These are phyloP conservation scores for Rhea americana DNA, from an alignment of 2,113 vertebrate species.

Conservation along the genomic window DNA sequence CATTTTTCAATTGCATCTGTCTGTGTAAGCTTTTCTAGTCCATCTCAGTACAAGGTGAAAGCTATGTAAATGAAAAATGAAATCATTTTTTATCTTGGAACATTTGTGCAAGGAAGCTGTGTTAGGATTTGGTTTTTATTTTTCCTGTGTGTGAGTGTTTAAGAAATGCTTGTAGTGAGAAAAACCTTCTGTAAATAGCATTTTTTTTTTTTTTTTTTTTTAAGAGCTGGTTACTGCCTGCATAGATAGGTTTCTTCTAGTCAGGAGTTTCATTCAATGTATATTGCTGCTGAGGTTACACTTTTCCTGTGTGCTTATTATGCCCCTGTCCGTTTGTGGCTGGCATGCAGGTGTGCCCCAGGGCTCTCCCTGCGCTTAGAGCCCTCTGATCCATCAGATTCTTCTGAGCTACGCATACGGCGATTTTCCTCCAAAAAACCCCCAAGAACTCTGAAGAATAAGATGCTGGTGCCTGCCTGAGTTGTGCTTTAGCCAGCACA, in stretches of 20 bases:
- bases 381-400: background rate
- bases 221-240: background rate
- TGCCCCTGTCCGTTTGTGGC: background rate
- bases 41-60: background rate
- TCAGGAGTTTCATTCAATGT: background rate
- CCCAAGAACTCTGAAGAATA: background rate
- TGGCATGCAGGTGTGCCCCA: background rate
- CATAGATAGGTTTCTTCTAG: background rate
- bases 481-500: background rate
- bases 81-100: accelerated
- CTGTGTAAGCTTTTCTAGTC: background rate
- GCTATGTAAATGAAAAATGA: background rate
- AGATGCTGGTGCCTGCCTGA: accelerated
- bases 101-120: background rate
- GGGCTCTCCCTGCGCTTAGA: background rate
- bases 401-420: background rate
- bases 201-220: background rate
- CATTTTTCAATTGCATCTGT: background rate
- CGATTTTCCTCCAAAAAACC: accelerated
- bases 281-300: background rate
- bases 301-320: background rate
- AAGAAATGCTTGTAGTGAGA: background rate
- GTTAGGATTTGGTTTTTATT: background rate
- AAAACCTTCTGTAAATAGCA: background rate
- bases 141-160: background rate